These are phyloP conservation scores for Lagria hirta DNA, from an alignment of 2,888 invertebrate species.

Conservation along the genomic window DNA sequence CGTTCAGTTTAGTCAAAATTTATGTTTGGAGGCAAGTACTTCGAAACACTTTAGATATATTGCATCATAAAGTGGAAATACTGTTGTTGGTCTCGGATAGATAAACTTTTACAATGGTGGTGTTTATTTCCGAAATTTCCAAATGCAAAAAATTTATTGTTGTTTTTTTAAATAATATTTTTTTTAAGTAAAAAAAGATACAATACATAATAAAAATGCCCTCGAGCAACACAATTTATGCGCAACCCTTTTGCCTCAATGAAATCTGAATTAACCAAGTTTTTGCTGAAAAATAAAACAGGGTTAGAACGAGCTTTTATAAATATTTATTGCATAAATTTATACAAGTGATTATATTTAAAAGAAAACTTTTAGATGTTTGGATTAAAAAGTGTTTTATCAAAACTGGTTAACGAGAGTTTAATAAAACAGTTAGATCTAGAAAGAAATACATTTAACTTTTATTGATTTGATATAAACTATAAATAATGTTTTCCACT, in stretches of 20 bases:
- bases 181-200: constrained; percentile 1
- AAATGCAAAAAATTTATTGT: constrained; percentile 10
- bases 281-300: constrained; percentile 5
- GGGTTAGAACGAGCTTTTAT: constrained; percentile 5
- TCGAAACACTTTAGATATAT: constrained; percentile 39
- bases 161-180: too few relatives aligned
- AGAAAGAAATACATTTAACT: too few relatives aligned
- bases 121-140: constrained; percentile 19
- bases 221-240: too few relatives aligned
- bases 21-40: constrained; percentile 36
- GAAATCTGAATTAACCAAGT: constrained; percentile 4
- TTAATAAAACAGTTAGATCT: constrained; percentile 18
- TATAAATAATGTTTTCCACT: too few relatives aligned
- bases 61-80: constrained; percentile 36
- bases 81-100: constrained; percentile 28
- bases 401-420: constrained; percentile 7
- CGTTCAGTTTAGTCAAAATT: constrained; percentile 35
- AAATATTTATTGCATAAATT: constrained; percentile 15
- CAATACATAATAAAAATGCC: not conserved
- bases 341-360: constrained; percentile 3
- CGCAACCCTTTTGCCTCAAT: constrained; percentile 2
- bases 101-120: constrained; percentile 27
- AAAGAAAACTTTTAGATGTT: constrained; percentile 8
- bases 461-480: too few relatives aligned
- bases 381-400: constrained; percentile 5